Evolutionary conservation across 2,888 invertebrate genomes (phyloP).

Genomic region (Chrysina gloriosa): DNA sequence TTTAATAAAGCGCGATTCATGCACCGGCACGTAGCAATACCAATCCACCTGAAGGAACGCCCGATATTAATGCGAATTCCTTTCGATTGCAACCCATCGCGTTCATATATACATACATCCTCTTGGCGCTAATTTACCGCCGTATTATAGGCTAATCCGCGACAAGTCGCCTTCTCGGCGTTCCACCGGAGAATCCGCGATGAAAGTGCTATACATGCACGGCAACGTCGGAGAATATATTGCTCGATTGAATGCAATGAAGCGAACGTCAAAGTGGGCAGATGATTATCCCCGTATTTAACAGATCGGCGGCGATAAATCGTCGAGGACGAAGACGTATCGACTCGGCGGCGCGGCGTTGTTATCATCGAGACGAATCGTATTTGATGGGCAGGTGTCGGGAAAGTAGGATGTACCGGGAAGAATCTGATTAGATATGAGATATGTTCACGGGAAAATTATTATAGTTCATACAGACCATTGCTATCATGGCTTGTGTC

Average conservation of each 20-base stretch:
- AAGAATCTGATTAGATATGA: too few species aligned
- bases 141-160: constrained; percentile 13
- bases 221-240: constrained; percentile 12
- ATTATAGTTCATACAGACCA: too few species aligned
- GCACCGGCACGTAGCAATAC: background rate
- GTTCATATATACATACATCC: background rate
- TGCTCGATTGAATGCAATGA: constrained; percentile 28
- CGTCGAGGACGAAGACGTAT: background rate
- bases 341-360: background rate
- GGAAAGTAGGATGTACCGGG: too few species aligned
- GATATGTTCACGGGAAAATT: too few species aligned
- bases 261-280: constrained; percentile 17
- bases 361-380: too few species aligned
- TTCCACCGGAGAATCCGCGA: background rate
- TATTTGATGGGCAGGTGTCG: background rate
- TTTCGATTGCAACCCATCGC: background rate
- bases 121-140: constrained; percentile 12
- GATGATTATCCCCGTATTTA: constrained; percentile 23
- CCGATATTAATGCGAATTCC: constrained; percentile 9
- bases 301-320: constrained; percentile 29
- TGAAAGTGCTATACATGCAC: background rate
- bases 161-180: background rate
- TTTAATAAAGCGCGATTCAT: too few species aligned
- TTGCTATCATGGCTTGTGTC: too few species aligned
- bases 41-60: background rate